Evolutionary conservation across 2,113 vertebrate species (phyloP), one percentile per base, ranked within the genome.

Genomic region (Epinephelus moara): DNA sequence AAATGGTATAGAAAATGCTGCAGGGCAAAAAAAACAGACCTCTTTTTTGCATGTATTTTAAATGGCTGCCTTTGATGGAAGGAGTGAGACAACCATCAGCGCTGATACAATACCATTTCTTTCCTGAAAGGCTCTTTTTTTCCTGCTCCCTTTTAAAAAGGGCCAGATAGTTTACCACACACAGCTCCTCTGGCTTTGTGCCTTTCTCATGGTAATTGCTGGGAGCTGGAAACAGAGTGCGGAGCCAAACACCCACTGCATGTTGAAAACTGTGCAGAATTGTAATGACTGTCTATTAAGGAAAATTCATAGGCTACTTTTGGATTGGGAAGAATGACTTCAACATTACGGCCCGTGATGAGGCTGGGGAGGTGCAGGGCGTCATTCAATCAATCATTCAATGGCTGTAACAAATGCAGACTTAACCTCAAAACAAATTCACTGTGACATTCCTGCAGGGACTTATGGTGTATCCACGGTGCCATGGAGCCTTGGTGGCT

Each of bases 201-300:
- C 79, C 79, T 90, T 93, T 93, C 76, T 89, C 88, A 92, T 93
- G 86, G 68, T 90, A 93, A 91, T 92, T 64, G 73, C 55, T 55
- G 45, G 63, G 66, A 81, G 67, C 85, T 56, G 80, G 81, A 81
- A 81, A 64, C 71, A 81, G 37, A 75, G 57, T 6, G n/a, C 70
- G 17, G 71, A 21, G 71, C 82, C 85, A 85, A 74, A 88, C 84
- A 78, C 53, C 72, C 83, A 77, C 84, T 59, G 42, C 70, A 73
- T 47, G 70, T 73, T 72, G 61, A 77, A 30, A 30, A 76, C 71
- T 63, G 75, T 63, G 73, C 72, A 59, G 63, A 88, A 78, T 66
- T 53, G 37, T 78, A 81, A 91, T 85, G 66, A 68, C 27, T 47
- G 25, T 63, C 72, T 42, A 61, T 78, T 78, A 56, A 63, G 78